phyloP scores from a whole-genome alignment of 2,888 invertebrate genomes.

The Tipula vernalis region DNA sequence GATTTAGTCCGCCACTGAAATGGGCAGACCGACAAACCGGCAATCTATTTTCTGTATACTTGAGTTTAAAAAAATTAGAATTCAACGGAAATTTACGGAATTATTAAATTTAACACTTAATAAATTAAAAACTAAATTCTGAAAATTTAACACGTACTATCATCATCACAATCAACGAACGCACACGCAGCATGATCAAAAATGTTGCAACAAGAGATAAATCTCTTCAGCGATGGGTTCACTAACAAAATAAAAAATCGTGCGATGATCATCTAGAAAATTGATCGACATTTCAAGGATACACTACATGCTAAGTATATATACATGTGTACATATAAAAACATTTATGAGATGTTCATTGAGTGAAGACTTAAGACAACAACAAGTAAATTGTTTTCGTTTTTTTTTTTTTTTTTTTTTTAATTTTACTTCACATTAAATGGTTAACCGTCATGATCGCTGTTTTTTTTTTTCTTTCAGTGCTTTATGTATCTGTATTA shows the following conservation, averaged over 20 bases:
- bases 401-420: too few species aligned
- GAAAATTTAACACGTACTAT: too few species aligned
- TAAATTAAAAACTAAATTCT: too few species aligned
- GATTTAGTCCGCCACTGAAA: too few species aligned
- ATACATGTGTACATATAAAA: background rate
- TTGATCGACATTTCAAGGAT: conserved; percentile 4
- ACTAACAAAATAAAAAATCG: background rate
- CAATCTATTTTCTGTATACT: too few species aligned
- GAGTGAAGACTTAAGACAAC: background rate
- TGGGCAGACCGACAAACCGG: too few species aligned
- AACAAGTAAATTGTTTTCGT: background rate
- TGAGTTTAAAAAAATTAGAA: too few species aligned
- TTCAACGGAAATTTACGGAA: too few species aligned
- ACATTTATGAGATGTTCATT: background rate
- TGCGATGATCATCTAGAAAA: background rate
- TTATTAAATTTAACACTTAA: too few species aligned
- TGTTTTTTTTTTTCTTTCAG: background rate
- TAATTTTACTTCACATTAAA: background rate
- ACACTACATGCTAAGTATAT: background rate
- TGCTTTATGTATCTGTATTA: background rate
- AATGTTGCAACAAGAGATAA: background rate
- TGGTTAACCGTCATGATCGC: background rate
- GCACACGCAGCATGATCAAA: background rate
- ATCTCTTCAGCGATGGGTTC: background rate
- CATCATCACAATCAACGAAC: background rate